Conservation (phyloP, 2,113 vertebrate genomes). For the Corythaeola cristata region DNA sequence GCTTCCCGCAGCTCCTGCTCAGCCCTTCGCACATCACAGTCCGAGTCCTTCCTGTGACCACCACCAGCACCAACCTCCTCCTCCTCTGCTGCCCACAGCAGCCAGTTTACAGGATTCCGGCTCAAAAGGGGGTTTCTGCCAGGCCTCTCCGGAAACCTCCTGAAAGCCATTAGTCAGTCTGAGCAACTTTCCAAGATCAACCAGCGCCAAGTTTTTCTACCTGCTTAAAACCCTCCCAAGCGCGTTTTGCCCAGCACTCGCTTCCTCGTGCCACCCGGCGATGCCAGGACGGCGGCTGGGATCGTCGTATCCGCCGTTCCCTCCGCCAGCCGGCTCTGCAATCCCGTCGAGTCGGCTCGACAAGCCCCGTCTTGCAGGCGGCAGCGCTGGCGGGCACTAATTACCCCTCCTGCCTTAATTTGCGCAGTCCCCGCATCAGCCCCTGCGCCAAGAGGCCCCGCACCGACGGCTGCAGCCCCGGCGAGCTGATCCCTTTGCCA, state of each 20-base stretch:
- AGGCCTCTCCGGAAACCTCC: background rate
- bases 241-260: background rate
- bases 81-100: background rate
- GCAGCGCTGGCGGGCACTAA: constrained; percentile 19
- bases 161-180: background rate
- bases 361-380: constrained; percentile 39
- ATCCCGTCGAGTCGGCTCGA: background rate
- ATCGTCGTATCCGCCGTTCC: background rate
- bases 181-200: background rate
- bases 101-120: background rate
- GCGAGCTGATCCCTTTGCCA: background rate
- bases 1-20: background rate
- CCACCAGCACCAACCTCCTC: background rate
- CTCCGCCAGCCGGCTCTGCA: background rate
- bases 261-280: accelerated
- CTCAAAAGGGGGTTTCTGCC: background rate
- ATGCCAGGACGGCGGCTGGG: background rate
- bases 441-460: background rate
- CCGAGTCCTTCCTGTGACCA: accelerated
- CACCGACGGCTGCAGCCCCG: background rate
- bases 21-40: background rate
- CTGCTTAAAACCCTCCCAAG: background rate
- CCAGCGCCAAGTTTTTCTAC: background rate
- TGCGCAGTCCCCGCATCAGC: background rate
- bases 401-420: constrained; percentile 26